Base-by-base conservation (phyloP, 1,140 invertebrate genomes). In the Pseudomyrmex pallidus region DNA sequence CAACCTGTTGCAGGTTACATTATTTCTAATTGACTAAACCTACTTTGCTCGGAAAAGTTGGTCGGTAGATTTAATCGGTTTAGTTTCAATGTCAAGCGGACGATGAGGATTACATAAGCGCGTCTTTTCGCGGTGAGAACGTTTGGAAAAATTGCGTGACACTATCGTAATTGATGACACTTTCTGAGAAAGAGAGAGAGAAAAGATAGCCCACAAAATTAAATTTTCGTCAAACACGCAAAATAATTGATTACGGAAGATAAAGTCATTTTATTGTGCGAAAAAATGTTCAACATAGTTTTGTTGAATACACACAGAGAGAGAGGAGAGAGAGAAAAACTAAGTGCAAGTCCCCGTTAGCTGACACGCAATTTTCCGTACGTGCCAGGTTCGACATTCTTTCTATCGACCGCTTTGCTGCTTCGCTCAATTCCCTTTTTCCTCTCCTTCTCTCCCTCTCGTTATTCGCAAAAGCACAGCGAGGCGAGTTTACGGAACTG, bases 1-100 rank as follows among this genome's bases (percentile, higher is more conserved):
- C 83, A 87, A 87, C 85, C 83, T 87, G 85, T 87, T 87, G 85
- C 85, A 82, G 56, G 50, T 82, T 74, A 74, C 35, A 22, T 64
- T 70, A 61, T 72, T 67, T 48, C 44, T 82, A 82, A 13, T 50
- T 22, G 46, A 52, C 48, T 67, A 77, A 67, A 46, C 63, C 74
- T 67, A 67, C 35, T 77, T 77, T 57, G 46, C 35, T 67, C 63
- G 17, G 17, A 67, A n/a, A 77, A 77, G 62, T 67, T 63, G 35
- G 13, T 77, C 22, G 74, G 62, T 15, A 35, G 52, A 46, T 77
- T 77, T 76, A 76, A 76, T 77, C 74, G 74, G 25, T 77, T 77
- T 67, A 57, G 52, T 77, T 35, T 22, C 35, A 67, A 67, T 57
- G 74, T 67, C 62, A 57, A 57, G 67, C 17, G 9, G 20, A 22